Evolutionary conservation across 2,888 invertebrate species (phyloP), one percentile per base, ranked within the genome.

Genomic region (Horisme vitalbata): DNA sequence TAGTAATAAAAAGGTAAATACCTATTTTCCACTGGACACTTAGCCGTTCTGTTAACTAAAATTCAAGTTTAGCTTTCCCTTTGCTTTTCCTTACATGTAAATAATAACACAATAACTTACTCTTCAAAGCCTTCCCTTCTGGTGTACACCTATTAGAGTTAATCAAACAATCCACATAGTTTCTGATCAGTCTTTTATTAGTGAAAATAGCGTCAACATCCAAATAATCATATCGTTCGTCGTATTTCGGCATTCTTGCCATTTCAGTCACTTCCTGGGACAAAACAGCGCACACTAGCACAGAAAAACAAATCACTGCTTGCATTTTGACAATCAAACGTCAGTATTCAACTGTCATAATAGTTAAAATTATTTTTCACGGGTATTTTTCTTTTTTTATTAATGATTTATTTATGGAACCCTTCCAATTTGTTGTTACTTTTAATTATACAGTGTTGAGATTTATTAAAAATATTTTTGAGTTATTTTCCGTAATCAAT

Each of bases 121-220:
- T 90, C 91, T 93, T 94, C 43, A 94, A 80, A 49, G 93, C 93
- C 61, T 91, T 91, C 55, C 94, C 94, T 82, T 94, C 94, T 1
- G 94, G 93, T 24, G 94, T 91, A 73, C 94, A 95, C 35, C 94
- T 92, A 59, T 93, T 93, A 54, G 91, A 86, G 55, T 91, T 92
- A 47, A 94, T 83, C 36, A 95, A 79, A 72, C 95, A 95, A 45
- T 93, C 92, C 60, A 93, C 92, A 79, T 95, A 95, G 67, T 93
- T 93, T 54, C 91, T 92, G 35, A 95, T 91, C 57, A 95, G 80
- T 63, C 94, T 88, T 60, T 93, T 92, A 71, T 93, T 94, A 34
- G 91, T 90, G 62, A 95, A 86, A 59, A 95, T 91, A 31, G 91
- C 91, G 55, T 94, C 93, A 14, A 95, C 83, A 71, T 94, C 93